Conservation (phyloP, 1,140 invertebrate species). For the Drosophila ohnishii region DNA sequence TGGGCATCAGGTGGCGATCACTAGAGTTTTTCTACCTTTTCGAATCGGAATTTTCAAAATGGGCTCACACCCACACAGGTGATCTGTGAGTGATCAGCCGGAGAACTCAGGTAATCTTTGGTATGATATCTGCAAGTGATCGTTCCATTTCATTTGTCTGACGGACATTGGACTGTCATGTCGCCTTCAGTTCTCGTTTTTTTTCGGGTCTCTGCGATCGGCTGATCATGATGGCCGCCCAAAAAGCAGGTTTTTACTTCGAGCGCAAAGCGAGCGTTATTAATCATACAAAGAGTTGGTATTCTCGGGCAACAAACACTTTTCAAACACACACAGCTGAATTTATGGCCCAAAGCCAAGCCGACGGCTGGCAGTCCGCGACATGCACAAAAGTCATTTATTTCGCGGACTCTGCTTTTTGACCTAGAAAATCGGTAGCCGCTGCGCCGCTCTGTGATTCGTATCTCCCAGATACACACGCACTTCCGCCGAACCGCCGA, state of each 20-base stretch:
- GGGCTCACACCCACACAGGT: slow-evolving; percentile 44
- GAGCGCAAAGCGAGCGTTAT: slow-evolving; percentile 39
- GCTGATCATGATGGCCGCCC: slow-evolving; percentile 78
- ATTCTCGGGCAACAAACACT: slow-evolving; percentile 46
- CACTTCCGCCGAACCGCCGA: slow-evolving; percentile 61
- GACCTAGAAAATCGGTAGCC: slow-evolving; percentile 67
- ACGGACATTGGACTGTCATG: slow-evolving; percentile 59
- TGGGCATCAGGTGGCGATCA: slow-evolving; percentile 39
- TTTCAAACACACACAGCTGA: slow-evolving; percentile 54
- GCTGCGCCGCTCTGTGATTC: slow-evolving; percentile 42
- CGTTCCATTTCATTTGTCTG: slow-evolving; percentile 53
- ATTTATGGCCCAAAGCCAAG: slow-evolving; percentile 64
- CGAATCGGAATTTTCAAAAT: slow-evolving; percentile 63
- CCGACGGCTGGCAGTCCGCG: slow-evolving; percentile 57
- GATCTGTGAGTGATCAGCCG: neutral
- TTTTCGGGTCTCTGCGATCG: slow-evolving; percentile 46
- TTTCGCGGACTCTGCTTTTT: slow-evolving; percentile 58
- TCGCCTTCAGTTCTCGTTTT: slow-evolving; percentile 36
- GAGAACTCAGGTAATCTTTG: neutral
- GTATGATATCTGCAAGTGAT: neutral
- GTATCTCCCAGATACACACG: slow-evolving; percentile 74
- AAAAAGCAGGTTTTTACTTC: slow-evolving; percentile 69
- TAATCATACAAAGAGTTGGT: slow-evolving; percentile 57
- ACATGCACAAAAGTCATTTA: slow-evolving; percentile 81
- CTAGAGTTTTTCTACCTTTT: slow-evolving; percentile 22